Base-by-base conservation (phyloP, 1,140 invertebrate species). In the Drosophila hydei region DNA sequence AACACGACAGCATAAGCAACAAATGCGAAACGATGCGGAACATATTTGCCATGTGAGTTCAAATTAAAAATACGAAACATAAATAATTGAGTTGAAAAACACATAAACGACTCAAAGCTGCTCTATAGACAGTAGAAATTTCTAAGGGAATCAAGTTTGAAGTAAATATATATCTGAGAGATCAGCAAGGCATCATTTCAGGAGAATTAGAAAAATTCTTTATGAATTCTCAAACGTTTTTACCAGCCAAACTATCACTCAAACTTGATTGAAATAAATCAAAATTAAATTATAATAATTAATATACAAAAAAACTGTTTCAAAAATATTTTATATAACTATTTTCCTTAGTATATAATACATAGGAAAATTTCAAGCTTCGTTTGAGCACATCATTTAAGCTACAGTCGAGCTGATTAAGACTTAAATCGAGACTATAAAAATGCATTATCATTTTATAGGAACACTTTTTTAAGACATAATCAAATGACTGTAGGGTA, bases 11-110 rank as follows among this genome's bases (percentile, higher is more conserved):
- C 55, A 27, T 27, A 3, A 21, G 11, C 42, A 67, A 23, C 25
- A 61, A 55, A 51, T 67, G 54, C 47, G 21, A 47, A 79, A 52
- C 52, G 47, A 75, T 61, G 55, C 51, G 25, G 8, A 19, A 38
- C 56, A 63, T 59, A 69, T 78, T 71, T 71, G 51, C 52, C 40
- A 36, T 55, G 36, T 48, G 30, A 42, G 48, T 27, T 62, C 38
- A 60, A 80, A 64, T 77, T 69, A 60, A 50, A 69, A 56, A 51
- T 42, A 14, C 7, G 25, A 61, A 21, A 18, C 2, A 33, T 33
- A 70, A 33, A 47, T 30, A 21, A 52, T 36, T 58, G 4, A 40
- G 21, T 12, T 58, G 3, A 33, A 21, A 14, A 30, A n/a, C 3
- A 12, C 21, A 18, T 25, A 19, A 14, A 3, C 36, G 27, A 25